Evolutionary conservation across 2,888 invertebrate genomes (phyloP).

Genomic region (Nemoura dubitans): DNA sequence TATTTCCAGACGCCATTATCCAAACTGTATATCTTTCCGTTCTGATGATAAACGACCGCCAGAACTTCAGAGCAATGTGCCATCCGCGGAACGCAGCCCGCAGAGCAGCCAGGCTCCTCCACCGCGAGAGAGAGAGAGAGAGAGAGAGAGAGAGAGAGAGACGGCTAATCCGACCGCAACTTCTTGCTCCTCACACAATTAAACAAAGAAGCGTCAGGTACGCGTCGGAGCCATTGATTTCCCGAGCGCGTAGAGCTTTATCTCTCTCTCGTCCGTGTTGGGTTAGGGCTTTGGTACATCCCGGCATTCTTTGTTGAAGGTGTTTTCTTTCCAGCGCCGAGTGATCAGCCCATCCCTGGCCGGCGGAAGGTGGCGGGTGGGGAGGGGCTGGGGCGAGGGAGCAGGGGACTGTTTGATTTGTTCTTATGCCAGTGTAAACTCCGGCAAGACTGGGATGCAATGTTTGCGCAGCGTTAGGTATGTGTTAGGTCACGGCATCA

Average conservation of each 20-base stretch:
- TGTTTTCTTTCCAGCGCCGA: not conserved
- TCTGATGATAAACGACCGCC: not conserved
- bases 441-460: conserved; percentile 9
- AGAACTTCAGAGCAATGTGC: not conserved
- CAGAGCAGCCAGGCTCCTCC: not conserved
- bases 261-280: not conserved
- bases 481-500: conserved; percentile 22
- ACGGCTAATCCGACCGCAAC: too few species aligned
- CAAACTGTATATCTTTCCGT: too few species aligned
- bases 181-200: not conserved
- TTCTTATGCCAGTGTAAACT: conserved; percentile 36
- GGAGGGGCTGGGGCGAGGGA: not conserved
- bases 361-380: too few species aligned
- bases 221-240: not conserved
- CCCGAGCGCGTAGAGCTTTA: not conserved
- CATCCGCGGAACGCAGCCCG: not conserved
- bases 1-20: not conserved
- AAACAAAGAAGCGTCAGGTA: not conserved
- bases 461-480: conserved; percentile 25
- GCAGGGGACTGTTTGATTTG: conserved; percentile 25
- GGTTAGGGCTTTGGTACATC: not conserved
- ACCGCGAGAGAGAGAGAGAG: too few species aligned
- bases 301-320: conserved; percentile 23
- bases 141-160: too few species aligned
- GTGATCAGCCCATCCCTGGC: conserved; percentile 2